Evolutionary conservation across 2,113 vertebrate genomes (phyloP).

Genomic region (Grammomys surdaster): DNA sequence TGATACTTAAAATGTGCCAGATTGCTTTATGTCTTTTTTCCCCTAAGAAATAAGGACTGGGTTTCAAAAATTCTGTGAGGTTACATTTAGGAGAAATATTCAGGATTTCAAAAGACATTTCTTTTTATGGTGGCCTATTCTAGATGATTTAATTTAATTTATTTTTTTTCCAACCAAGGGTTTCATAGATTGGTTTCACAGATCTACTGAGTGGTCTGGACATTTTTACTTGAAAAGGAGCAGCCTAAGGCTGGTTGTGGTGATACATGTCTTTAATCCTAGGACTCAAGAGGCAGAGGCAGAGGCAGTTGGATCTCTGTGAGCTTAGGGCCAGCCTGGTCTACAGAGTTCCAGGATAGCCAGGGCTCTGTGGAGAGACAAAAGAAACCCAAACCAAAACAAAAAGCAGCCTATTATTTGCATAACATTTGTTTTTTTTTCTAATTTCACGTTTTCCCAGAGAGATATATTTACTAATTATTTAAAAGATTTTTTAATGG

Average conservation of each 20-base stretch:
- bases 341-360: neutral
- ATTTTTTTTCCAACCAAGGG: neutral
- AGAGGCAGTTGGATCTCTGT: neutral
- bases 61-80: conserved; percentile 56
- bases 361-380: neutral
- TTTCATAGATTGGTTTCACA: neutral
- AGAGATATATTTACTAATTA: too few species aligned
- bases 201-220: neutral
- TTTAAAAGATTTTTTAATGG: too few species aligned
- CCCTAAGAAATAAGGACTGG: neutral
- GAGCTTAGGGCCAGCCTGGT: neutral
- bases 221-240: neutral
- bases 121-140: conserved; percentile 18
- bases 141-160: conserved; percentile 34
- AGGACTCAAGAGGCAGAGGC: neutral
- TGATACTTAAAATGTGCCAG: conserved; percentile 60
- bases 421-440: neutral
- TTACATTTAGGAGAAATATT: conserved; percentile 10
- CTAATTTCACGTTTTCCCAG: too few species aligned
- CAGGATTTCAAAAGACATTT: neutral
- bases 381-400: neutral
- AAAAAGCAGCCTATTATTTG: conserved; percentile 19
- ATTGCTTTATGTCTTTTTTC: conserved; percentile 29
- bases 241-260: neutral
- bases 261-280: neutral